Evolutionary conservation across 1,140 invertebrate genomes (phyloP).

Genomic region (Ylistrum balloti): DNA sequence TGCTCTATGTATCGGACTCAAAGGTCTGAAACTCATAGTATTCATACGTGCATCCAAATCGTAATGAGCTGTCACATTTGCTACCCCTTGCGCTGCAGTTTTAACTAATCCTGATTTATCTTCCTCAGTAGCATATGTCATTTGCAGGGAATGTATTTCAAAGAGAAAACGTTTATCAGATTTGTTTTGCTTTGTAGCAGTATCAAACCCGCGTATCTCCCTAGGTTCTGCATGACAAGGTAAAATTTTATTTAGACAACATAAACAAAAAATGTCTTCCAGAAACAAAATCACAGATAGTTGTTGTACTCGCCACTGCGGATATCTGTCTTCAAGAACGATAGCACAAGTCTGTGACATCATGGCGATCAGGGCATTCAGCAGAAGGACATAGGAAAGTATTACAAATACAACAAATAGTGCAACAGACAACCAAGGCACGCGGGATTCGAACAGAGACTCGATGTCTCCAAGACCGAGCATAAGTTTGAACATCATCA

Average conservation of each 20-base stretch:
- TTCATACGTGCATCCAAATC: background rate
- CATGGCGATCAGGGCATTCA: slow-evolving; percentile 76
- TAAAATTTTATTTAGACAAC: slow-evolving; percentile 49
- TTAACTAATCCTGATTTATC: slow-evolving; percentile 54
- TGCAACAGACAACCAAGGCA: slow-evolving; percentile 62
- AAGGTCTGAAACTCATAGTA: background rate
- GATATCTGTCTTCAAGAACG: slow-evolving; percentile 63
- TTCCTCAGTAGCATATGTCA: slow-evolving; percentile 57
- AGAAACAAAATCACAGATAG: slow-evolving; percentile 70
- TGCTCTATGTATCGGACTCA: background rate
- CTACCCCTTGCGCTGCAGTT: background rate
- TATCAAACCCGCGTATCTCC: slow-evolving; percentile 51
- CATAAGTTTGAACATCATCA: slow-evolving; percentile 73
- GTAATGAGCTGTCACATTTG: background rate
- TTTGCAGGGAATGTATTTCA: slow-evolving; percentile 59
- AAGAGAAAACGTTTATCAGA: slow-evolving; percentile 48
- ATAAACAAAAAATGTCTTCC: slow-evolving; percentile 66
- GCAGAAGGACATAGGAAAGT: slow-evolving; percentile 71
- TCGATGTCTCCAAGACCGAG: slow-evolving; percentile 69
- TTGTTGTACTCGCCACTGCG: slow-evolving; percentile 70
- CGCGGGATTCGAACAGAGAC: slow-evolving; percentile 61
- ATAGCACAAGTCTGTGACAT: slow-evolving; percentile 74
- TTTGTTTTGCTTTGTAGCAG: slow-evolving; percentile 58
- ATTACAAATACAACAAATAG: slow-evolving; percentile 69
- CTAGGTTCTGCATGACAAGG: slow-evolving; percentile 47